phyloP scores from a whole-genome alignment of 1,140 invertebrate species.

The Musca domestica region DNA sequence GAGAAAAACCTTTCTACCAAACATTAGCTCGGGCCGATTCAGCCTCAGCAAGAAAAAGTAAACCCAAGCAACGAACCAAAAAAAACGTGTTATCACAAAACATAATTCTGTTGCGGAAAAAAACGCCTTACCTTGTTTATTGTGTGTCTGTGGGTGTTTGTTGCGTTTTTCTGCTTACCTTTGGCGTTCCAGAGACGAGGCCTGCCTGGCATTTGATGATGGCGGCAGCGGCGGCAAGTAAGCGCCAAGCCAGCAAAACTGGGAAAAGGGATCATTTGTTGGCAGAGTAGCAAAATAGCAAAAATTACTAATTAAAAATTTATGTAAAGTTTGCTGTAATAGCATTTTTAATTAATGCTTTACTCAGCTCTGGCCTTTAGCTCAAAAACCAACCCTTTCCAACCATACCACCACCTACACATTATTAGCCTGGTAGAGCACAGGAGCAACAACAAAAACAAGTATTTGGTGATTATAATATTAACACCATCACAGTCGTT shows the following conservation, averaged over 20 bases:
- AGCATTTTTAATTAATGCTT: conserved; percentile 50
- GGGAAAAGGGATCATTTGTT: neutral
- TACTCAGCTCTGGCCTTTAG: conserved; percentile 6
- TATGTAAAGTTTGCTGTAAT: conserved; percentile 38
- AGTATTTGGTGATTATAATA: conserved; percentile 13
- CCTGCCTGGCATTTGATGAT: neutral
- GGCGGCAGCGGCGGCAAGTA: neutral
- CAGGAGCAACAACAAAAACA: neutral
- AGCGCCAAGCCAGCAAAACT: neutral
- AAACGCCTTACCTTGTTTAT: neutral
- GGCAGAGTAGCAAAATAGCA: conserved; percentile 50
- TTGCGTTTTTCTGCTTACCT: neutral
- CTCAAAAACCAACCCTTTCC: neutral
- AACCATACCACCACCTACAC: neutral
- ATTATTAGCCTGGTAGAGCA: neutral
- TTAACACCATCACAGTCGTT: neutral
- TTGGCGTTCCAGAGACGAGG: neutral
- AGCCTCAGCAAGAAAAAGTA: neutral
- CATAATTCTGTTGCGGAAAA: neutral
- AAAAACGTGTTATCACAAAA: neutral
- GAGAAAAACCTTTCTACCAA: neutral
- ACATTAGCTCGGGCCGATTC: no score
- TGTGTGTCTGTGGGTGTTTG: no score
- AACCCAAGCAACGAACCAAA: neutral
- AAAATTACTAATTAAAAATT: conserved; percentile 54